Evolutionary conservation across 2,113 vertebrate genomes (phyloP).

Genomic region (Myanophis thanlyinensis): DNA sequence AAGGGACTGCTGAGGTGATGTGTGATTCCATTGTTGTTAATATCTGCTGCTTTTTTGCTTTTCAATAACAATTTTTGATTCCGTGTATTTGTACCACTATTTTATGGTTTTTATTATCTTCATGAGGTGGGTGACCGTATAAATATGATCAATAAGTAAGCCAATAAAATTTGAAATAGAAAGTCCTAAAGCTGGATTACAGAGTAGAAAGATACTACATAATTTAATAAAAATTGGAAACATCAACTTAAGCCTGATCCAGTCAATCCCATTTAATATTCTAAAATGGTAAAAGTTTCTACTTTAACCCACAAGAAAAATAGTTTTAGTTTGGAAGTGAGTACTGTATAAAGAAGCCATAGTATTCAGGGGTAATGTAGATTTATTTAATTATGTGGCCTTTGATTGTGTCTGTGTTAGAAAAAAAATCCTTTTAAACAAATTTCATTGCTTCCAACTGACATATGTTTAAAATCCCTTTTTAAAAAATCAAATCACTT

Average conservation of each 20-base stretch:
- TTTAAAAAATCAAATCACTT: neutral
- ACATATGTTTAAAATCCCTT: neutral
- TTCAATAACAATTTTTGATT: neutral
- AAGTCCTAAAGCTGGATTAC: neutral
- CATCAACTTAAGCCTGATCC: neutral
- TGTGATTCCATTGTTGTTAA: neutral
- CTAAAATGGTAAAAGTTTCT: slow-evolving; percentile 21
- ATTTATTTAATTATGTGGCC: slow-evolving; percentile 15
- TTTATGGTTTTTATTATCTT: neutral
- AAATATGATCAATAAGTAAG: neutral
- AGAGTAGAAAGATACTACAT: neutral
- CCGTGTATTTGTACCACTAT: neutral
- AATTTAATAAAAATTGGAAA: slow-evolving; percentile 1
- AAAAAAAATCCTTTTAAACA: slow-evolving; percentile 45
- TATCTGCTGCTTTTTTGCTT: neutral
- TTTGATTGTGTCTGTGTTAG: slow-evolving; percentile 2
- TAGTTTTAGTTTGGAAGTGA: slow-evolving; percentile 43
- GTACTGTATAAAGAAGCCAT: slow-evolving; percentile 9
- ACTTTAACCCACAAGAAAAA: slow-evolving; percentile 18
- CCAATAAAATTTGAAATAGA: neutral
- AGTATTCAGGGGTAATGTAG: slow-evolving; percentile 40
- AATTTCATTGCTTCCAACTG: slow-evolving; percentile 21
- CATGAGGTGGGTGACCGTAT: neutral
- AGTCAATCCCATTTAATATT: neutral
- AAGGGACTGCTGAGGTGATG: neutral